Base-by-base conservation (phyloP, 2,888 invertebrate species). In the Tanypteryx hageni region DNA sequence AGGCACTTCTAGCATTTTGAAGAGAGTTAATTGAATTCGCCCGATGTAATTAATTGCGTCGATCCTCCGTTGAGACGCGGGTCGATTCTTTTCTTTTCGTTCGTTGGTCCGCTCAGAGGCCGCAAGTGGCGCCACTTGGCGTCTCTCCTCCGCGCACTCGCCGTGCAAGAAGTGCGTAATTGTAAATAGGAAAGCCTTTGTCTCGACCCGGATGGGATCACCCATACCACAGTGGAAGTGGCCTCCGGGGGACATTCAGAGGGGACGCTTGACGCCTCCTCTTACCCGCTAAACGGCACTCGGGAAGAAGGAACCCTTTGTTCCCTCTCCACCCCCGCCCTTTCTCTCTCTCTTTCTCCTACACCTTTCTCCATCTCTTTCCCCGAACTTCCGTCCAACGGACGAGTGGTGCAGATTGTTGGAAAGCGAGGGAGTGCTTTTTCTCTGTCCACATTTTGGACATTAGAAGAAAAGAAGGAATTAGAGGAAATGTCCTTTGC, bases 101-200 rank as follows among this genome's bases (percentile, higher is more conserved):
- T 76, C 76, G 22, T 10, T 76, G 16, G 11, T 8, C 11, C 44
- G 44, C 44, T 44, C 44, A 44, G 44, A 44, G 76, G 13, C 76
- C 76, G 27, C 76, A 27, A 1, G 22, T 22, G 27, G 68, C 68
- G 68, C 68, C 68, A 68, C 68, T 22, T 9, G 11, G 76, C 76
- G 44, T 5, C 44, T 5, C 44, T 44, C 44, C 44, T 44, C 44
- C 1, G 44, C 44, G 44, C 44, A 44, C 44, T 44, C 76, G 27
- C 76, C 22, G 76, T 22, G 76, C 76, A 76, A 76, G 76, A 76
- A 76, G 76, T 27, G 76, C 76, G 76, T 76, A 76, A 76, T 76
- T 76, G 76, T 76, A 76, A 76, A 76, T 76, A 76, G 76, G 22
- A 76, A 76, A 27, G 76, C 76, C 76, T 76, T 76, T 76, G 76